Evolutionary conservation across 2,888 invertebrate species (phyloP), one percentile per base, ranked within the genome.

Genomic region (Parnassius glacialis): DNA sequence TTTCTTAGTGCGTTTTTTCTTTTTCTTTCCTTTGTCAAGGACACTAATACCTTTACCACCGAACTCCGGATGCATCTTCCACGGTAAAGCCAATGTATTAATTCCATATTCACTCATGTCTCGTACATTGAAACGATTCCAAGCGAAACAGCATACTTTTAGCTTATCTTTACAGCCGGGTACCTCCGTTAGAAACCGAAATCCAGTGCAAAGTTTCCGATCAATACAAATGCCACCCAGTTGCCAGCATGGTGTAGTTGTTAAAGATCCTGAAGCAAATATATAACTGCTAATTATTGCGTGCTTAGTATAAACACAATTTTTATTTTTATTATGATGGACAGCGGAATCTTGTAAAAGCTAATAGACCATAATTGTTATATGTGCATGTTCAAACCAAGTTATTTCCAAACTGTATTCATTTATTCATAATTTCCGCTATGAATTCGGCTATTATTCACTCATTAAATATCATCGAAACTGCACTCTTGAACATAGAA

Each of bases 101-200:
- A 89, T 67, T 10, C 84, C 87, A 20, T 81, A 67, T 34, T 84
- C 73, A 34, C 66, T 74, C 66, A 75, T 67, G 54, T 88, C 86
- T 56, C 76, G 75, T 0, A 83, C 74, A 63, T 74, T 70, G 65
- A 65, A 86, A 13, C 73, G 73, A 63, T 89, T 88, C 87, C 85
- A 90, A 2, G 74, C 74, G 51, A 90, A 87, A 64, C 90, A 91
- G 69, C 90, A 91, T 3, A 91, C 87, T 57, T 84, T 79, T 3
- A 74, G 64, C 54, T 76, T 80, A 59, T 79, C 72, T 68, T 78
- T 85, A 69, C 90, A 91, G 12, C 86, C 90, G 1, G 80, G 78
- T 2, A 87, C 77, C 74, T 89, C 76, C 0, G 83, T 73, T 10
- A 85, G 65, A 13, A 59, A 87, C 9, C 68, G 71, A 47, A 70